Conservation (phyloP, 2,113 vertebrate genomes). For the Ageneiosus marmoratus region DNA sequence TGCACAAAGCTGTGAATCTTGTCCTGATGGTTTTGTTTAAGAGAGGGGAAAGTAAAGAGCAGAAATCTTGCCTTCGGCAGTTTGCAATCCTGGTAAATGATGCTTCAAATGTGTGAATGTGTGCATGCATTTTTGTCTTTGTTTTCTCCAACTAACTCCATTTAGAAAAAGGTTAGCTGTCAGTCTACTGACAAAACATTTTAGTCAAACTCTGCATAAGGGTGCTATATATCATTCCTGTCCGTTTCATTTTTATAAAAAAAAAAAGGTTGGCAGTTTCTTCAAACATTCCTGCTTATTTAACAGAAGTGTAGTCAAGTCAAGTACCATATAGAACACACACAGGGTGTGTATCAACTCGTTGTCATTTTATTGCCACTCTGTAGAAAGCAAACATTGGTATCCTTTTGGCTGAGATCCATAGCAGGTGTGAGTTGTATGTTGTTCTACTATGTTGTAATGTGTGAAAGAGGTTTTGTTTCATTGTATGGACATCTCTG, state of each 20-base stretch:
- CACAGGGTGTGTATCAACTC: constrained; percentile 14
- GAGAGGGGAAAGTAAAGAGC: background rate
- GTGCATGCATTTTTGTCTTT: background rate
- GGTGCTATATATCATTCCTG: background rate
- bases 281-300: too few relatives aligned
- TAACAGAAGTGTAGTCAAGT: background rate
- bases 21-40: background rate
- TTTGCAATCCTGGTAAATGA: constrained; percentile 19
- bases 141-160: background rate
- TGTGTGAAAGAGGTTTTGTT: background rate
- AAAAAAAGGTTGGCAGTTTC: background rate
- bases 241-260: background rate
- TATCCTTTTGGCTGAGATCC: constrained; percentile 47
- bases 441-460: background rate
- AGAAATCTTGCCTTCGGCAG: background rate
- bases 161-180: background rate
- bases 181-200: background rate
- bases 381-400: constrained; percentile 38
- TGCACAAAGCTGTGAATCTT: background rate
- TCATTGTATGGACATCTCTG: constrained; percentile 3
- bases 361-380: constrained; percentile 27
- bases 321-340: background rate
- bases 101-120: constrained; percentile 2
- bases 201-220: background rate
- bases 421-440: constrained; percentile 4